Evolutionary conservation across 2,797 vertebrate species (phyloP), one percentile per base, ranked within the genome.

Genomic region (Tenualosa thibaudeaui): DNA sequence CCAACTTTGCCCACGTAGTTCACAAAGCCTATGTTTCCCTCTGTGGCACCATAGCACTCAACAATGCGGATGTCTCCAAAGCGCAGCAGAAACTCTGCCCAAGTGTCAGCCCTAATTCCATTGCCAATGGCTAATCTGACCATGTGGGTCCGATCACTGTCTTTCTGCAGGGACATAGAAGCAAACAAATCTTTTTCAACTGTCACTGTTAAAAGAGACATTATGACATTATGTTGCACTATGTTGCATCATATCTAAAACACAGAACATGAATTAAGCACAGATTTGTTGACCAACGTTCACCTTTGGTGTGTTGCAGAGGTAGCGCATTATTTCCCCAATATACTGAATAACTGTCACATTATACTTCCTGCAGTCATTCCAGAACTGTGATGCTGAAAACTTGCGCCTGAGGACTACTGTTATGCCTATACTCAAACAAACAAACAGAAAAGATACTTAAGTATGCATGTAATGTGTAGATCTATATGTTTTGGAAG

Each of bases 341-440:
- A 98, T 97, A 87, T 98, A 98, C 90, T 97, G 96, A 90, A 98
- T 93, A 81, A 95, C 94, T 0, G 97, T 98, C 84, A 96, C 94
- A 0, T 97, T 95, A 81, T 97, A 91, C 89, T 96, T 97, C 85
- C 96, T 95, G 88, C 97, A 98, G 89, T 98, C 97, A 5, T 94
- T 95, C 97, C 96, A 98, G 90, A 97, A 98, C 60, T 95, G 93
- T 85, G 96, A 97, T 81, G 94, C 95, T 65, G 97, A 98, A 92
- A 98, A 98, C 91, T 95, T 98, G 56, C 90, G 90, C 26, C 90
- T 93, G 83, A 98, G 92, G 88, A 95, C 94, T 54, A 97, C 0
- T 6, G 97, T 97, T 71, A 92, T 92, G 62, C 97, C 97, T 98
- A 83, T 2, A 85, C 60, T 60, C 50, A 85, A 86, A n/a, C 17